Evolutionary conservation across 1,140 invertebrate genomes (phyloP), one percentile per base, ranked within the genome.

Genomic region (Eurytemora carolleeae): DNA sequence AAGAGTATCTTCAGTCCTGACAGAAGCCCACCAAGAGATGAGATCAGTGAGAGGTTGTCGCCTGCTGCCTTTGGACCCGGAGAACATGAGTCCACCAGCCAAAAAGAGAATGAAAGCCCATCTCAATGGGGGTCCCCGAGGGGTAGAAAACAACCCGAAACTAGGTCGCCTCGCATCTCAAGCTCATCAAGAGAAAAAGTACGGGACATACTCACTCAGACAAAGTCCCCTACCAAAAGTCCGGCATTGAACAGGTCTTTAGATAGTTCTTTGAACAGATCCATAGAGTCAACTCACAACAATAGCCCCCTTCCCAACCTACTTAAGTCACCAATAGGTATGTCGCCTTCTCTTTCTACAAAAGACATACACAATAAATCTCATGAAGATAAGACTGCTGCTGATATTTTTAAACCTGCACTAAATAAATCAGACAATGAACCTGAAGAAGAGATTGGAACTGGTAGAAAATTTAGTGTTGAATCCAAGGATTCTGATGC

Each of bases 71-170:
- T 7, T 12, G 31, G 31, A 44, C 7, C 31, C 31, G n/a, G 31
- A 44, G 31, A 44, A 44, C 31, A 44, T n/a, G 31, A 44, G 31
- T 64, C 66, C 66, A 64, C 66, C 66, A 64, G 55, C 60, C 65
- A 60, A 59, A 65, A 56, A 65, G 57, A 66, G 66, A 66, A 61
- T 61, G 64, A 63, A 66, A 65, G 63, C 64, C 66, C 21, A 59
- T 25, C 24, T 16, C 44, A 18, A 56, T 24, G 61, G 57, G 24
- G 23, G 55, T 57, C 12, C 31, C 53, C 24, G 19, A 52, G 23
- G 57, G 55, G 53, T 59, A 58, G 63, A 59, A 52, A 52, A n/a
- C 54, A 57, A 53, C 59, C 17, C 55, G 53, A 63, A 59, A 60
- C 21, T 24, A 24, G 59, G 63, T 57, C 53, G 62, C 59, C 63